These are phyloP conservation scores for Rhombomys opimus DNA, from an alignment of 2,113 vertebrate species.

Conservation along the genomic window DNA sequence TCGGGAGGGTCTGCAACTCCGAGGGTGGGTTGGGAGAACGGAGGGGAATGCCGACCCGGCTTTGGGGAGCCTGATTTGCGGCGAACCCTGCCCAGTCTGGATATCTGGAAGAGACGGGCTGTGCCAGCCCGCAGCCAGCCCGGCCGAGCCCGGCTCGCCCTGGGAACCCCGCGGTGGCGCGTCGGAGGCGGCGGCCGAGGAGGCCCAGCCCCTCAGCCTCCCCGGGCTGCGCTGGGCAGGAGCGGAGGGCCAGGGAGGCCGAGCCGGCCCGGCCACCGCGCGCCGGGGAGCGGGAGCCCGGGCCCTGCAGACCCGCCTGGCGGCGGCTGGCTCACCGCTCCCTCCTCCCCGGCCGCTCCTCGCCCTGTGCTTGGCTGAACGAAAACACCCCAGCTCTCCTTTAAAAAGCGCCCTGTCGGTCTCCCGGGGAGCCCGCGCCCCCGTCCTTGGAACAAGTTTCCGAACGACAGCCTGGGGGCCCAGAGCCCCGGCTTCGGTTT, in stretches of 20 bases:
- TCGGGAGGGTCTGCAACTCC: not conserved
- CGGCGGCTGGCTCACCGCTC: not conserved
- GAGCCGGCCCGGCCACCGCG: too few species aligned
- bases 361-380: not conserved
- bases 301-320: not conserved
- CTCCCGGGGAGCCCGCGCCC: not conserved
- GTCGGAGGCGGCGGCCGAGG: not conserved
- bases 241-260: not conserved
- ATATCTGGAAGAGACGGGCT: constrained; percentile 28
- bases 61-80: not conserved
- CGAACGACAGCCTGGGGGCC: not conserved
- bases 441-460: not conserved
- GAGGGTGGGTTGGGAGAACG: not conserved
- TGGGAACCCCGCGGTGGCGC: not conserved
- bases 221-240: not conserved
- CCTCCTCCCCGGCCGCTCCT: not conserved
- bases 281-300: too few species aligned
- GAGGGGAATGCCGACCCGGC: not conserved
- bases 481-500: not conserved
- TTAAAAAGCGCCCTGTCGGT: not conserved
- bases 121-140: constrained; percentile 50
- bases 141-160: not conserved
- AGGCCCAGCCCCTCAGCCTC: not conserved
- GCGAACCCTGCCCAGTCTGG: not conserved
- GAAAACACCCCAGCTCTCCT: not conserved